Conservation (phyloP, 2,797 vertebrate species). For the Toxotes lorentzi region DNA sequence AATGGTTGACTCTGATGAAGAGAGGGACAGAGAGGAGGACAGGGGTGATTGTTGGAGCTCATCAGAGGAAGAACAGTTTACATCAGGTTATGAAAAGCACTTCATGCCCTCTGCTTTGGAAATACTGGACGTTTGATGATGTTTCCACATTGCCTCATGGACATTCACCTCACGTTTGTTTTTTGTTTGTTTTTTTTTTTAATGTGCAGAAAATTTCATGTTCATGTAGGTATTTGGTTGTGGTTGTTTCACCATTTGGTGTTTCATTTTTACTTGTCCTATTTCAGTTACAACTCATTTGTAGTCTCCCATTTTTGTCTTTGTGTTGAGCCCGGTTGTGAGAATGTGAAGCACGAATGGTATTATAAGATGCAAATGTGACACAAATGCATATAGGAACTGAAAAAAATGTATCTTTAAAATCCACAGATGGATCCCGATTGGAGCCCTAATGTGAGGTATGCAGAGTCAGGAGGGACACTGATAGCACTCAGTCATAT, state of each 20-base stretch:
- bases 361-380: not conserved
- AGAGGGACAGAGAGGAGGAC: constrained; percentile 12
- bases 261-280: not conserved
- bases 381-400: not conserved
- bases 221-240: not conserved
- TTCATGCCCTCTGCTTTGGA: constrained; percentile 81
- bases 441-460: not conserved
- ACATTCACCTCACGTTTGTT: constrained; percentile 1
- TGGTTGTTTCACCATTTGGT: not conserved
- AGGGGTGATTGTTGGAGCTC: constrained; percentile 42
- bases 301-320: not conserved
- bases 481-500: not conserved
- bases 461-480: not conserved
- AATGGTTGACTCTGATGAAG: constrained; percentile 77
- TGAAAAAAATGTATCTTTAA: no score
- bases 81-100: constrained; percentile 84
- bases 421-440: no score
- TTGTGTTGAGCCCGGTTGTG: not conserved
- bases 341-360: not conserved
- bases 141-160: not conserved
- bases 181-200: not conserved
- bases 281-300: not conserved
- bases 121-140: constrained; percentile 36
- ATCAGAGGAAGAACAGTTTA: constrained; percentile 54
- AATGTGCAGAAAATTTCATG: not conserved